phyloP scores from a whole-genome alignment of 2,888 invertebrate genomes.

The Eurytoma adleriae region DNA sequence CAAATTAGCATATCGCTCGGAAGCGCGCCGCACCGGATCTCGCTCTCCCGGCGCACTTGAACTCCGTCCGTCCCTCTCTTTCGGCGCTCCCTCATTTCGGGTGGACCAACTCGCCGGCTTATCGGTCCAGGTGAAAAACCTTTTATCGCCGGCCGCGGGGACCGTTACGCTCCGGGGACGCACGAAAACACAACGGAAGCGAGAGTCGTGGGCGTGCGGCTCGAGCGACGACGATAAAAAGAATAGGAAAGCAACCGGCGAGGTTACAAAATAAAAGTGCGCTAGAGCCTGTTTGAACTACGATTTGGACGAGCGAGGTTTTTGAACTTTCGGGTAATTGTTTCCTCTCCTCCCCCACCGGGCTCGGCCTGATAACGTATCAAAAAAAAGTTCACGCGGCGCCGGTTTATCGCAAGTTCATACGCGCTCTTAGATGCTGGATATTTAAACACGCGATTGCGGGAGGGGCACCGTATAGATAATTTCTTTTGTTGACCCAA shows the following conservation, averaged over 20 bases:
- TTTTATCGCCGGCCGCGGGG: conserved; percentile 39
- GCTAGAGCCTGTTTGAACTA: conserved; percentile 6
- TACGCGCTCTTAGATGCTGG: not conserved
- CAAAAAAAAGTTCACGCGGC: not conserved
- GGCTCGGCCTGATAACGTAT: not conserved
- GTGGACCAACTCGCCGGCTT: not conserved
- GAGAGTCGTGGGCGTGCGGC: not conserved
- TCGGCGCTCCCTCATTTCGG: too few relatives aligned
- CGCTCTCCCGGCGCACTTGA: conserved; percentile 5
- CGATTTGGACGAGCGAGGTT: conserved; percentile 16
- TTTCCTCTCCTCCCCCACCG: not conserved
- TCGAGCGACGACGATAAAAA: not conserved
- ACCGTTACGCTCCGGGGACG: conserved; percentile 37
- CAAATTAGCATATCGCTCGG: not conserved
- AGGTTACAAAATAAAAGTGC: not conserved
- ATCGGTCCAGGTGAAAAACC: conserved; percentile 55
- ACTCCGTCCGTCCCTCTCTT: not conserved
- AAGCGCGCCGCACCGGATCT: not conserved
- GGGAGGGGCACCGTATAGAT: too few relatives aligned
- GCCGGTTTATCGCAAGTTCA: conserved; percentile 9
- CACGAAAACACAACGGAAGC: conserved; percentile 33
- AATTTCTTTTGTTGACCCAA: too few relatives aligned
- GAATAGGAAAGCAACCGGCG: not conserved
- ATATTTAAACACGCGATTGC: not conserved
- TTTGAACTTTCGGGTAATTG: conserved; percentile 34